A percentile compares a stretch with the other conserved stretches of the same genome.
Evolutionary conservation across 2,888 invertebrate genomes (phyloP).

Genomic region (Cantharis rustica): DNA sequence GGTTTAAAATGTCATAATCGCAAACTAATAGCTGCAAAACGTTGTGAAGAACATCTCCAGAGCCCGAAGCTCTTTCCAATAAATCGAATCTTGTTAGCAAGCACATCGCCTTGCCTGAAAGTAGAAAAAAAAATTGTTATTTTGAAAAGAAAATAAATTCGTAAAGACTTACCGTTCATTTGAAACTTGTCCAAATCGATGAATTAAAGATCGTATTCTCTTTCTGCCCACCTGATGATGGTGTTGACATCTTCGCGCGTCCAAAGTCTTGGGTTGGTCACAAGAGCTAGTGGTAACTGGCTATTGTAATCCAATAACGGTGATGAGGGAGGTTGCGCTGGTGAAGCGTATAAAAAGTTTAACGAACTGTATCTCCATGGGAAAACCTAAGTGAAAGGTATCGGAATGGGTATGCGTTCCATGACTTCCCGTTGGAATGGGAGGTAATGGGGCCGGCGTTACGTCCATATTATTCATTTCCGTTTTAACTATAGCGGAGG

Average conservation of each 20-base stretch:
- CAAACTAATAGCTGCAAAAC: slow-evolving; percentile 86
- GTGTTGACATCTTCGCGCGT: slow-evolving; percentile 85
- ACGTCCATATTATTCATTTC: too few species aligned
- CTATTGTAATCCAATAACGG: slow-evolving; percentile 85
- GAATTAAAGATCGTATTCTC: slow-evolving; percentile 92
- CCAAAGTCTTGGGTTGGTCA: slow-evolving; percentile 89
- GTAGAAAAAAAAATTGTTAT: too few species aligned
- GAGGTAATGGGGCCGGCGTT: slow-evolving; percentile 57
- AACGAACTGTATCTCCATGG: slow-evolving; percentile 83
- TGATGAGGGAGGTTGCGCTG: too few species aligned
- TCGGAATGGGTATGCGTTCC: slow-evolving; percentile 74
- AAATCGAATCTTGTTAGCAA: slow-evolving; percentile 88
- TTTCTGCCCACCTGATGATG: slow-evolving; percentile 89
- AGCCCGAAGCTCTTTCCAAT: slow-evolving; percentile 88
- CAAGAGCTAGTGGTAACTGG: slow-evolving; percentile 81
- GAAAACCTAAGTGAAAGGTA: slow-evolving; percentile 83
- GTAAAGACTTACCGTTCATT: too few species aligned
- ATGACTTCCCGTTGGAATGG: slow-evolving; percentile 60
- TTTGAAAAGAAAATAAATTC: too few species aligned
- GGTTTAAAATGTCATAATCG: slow-evolving; percentile 77
- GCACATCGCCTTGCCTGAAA: slow-evolving; percentile 91
- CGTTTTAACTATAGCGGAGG: slow-evolving; percentile 49
- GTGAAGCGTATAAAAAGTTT: slow-evolving; percentile 71
- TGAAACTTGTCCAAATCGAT: too few species aligned
- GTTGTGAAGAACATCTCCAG: slow-evolving; percentile 93